Base-by-base conservation (phyloP, 2,113 vertebrate species). In the Clupea harengus region DNA sequence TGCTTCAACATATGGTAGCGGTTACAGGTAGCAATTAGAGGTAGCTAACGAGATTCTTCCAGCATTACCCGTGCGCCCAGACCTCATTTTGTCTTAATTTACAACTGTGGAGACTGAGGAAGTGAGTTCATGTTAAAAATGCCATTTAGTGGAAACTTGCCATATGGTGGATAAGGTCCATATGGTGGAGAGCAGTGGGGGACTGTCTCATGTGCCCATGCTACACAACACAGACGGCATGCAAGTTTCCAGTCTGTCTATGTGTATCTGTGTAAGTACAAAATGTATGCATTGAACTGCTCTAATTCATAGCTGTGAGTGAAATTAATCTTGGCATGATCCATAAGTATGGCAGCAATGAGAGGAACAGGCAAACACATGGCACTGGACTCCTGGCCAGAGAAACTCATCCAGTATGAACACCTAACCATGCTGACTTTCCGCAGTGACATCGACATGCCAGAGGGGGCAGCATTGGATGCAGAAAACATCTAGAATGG, bases 21-120 rank as follows among this genome's bases (percentile, higher is more conserved):
- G 72, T 78, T 78, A 78, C 28, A 78, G 25, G 25, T 78, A 78
- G 72, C 72, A 78, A 78, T 78, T 78, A 78, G 28, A 78, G 72
- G 72, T 78, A 78, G 72, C 72, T 78, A 78, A 78, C 25, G 6
- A 78, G 72, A 78, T 78, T 78, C 72, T 32, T 78, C 72, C 72
- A 78, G 13, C 72, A 39, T 39, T 4, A 78, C 72, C 28, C 17
- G 28, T 15, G 10, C 15, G 20, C 39, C 39, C 72, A 78, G 32
- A 78, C 28, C 72, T 78, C 28, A 78, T 78, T 78, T 39, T 32
- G 4, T 32, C 25, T 78, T 44, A 1, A 78, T 32, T 32, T 39
- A 78, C 72, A 28, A 15, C 28, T 3, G 28, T 17, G 28, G 72
- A 78, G 11, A 32, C 32, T 78, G 72, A 78, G n/a, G 8, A 78